Evolutionary conservation across 2,113 vertebrate species (phyloP), one percentile per base, ranked within the genome.

Genomic region (Tyto alba): DNA sequence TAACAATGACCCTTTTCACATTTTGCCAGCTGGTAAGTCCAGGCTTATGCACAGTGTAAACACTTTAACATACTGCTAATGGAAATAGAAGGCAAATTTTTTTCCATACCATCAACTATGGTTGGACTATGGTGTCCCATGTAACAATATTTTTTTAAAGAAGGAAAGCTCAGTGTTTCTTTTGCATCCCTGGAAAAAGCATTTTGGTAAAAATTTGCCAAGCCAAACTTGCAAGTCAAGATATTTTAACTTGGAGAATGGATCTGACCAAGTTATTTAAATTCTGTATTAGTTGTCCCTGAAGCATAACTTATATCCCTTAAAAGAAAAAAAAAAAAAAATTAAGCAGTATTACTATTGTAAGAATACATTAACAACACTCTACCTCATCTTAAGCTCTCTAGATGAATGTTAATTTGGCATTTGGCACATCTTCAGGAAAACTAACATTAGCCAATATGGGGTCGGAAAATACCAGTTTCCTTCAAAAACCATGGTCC

Each of bases 191-290:
- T 95, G 92, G 81, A 94, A 97, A 96, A 87, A 52, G 25, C 78
- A 73, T 85, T 84, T 60, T 74, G 90, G 77, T 45, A 93, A 90
- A 94, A 81, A 60, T 67, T 47, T 92, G 89, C 83, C 94, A 89
- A 97, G 81, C 13, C 75, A 92, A 76, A 94, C 93, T 82, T 89
- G 55, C 66, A 91, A 80, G 73, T 93, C 81, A 88, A 96, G 82
- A 74, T 86, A 94, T 89, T 96, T 95, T 90, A 82, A 91, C 63
- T 59, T 88, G 55, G 67, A 81, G 59, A 90, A 83, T 48, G 34
- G 23, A 13, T 93, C 62, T 60, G 38, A 86, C 29, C 36, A 87
- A 60, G 57, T 94, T 91, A 95, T 91, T 95, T 83, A 91, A 96
- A 97, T 95, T 87, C 47, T 81, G 1, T 89, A 48, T 68, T 88